Evolutionary conservation across 2,113 vertebrate genomes (phyloP).

Genomic region (Thomomys bottae): DNA sequence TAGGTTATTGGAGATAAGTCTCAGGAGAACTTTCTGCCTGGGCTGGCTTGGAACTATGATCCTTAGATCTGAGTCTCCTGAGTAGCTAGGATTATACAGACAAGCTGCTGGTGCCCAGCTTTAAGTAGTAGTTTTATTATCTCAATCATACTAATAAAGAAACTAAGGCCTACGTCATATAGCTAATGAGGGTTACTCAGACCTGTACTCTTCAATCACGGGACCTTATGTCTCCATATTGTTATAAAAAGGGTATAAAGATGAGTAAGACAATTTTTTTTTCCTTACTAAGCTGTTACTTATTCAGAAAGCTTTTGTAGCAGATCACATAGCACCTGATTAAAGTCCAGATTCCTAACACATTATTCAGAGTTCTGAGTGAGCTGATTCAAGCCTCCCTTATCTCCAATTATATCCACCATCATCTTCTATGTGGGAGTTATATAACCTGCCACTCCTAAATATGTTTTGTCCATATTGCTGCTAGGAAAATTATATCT

Average conservation of each 20-base stretch:
- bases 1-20: no score
- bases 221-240: not conserved
- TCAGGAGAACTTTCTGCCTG: no score
- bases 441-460: slow-evolving; percentile 37
- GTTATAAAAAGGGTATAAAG: slow-evolving; percentile 39
- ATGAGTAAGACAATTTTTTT: slow-evolving; percentile 22
- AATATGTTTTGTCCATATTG: slow-evolving; percentile 18
- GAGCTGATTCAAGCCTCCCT: slow-evolving; percentile 12
- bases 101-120: no score
- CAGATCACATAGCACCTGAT: not conserved
- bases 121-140: no score
- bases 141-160: no score
- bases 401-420: slow-evolving; percentile 14
- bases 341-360: slow-evolving; percentile 44
- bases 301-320: slow-evolving; percentile 12
- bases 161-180: no score
- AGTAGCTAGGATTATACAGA: no score
- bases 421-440: slow-evolving; percentile 13
- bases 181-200: not conserved
- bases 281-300: not conserved
- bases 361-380: slow-evolving; percentile 33
- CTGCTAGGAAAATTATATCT: not conserved
- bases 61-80: no score
- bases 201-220: slow-evolving; percentile 21
- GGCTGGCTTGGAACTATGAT: no score